These are phyloP conservation scores for Atherinosoma microstoma DNA, from an alignment of 2,797 vertebrate species.

Conservation along the genomic window DNA sequence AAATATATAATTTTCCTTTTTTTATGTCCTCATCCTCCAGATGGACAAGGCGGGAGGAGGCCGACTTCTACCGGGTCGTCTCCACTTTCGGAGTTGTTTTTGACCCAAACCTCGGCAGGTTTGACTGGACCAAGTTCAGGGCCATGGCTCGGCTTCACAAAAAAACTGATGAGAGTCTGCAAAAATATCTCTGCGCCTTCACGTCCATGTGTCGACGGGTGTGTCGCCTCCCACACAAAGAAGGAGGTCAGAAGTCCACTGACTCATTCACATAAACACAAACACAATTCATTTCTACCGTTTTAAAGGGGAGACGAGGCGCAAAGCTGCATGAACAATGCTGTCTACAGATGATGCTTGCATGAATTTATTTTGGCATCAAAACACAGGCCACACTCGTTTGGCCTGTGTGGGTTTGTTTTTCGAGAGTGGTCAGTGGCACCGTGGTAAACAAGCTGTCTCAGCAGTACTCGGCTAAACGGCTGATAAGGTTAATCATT, in stretches of 20 bases:
- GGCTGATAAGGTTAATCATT: constrained; percentile 72
- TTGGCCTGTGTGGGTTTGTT: constrained; percentile 15
- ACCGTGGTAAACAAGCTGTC: constrained; percentile 35
- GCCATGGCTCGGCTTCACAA: constrained; percentile 98
- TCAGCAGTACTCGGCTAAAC: constrained; percentile 24
- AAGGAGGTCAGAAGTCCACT: constrained; percentile 84
- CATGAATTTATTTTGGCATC: neutral
- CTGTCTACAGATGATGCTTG: neutral
- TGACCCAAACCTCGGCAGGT: constrained; percentile 91
- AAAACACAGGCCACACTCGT: neutral
- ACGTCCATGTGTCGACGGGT: constrained; percentile 97
- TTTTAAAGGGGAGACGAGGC: neutral
- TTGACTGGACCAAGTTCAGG: constrained; percentile 99
- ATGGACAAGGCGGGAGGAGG: constrained; percentile 98
- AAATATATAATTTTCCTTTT: neutral
- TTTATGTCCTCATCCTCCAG: constrained; percentile 66
- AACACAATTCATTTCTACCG: constrained; percentile 2
- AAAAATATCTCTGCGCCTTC: constrained; percentile 96
- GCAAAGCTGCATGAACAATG: neutral
- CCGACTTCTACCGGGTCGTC: constrained; percentile 97
- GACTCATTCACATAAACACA: constrained; percentile 1
- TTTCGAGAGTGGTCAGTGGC: constrained; percentile 16
- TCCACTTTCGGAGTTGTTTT: constrained; percentile 99
- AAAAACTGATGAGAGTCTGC: constrained; percentile 97
- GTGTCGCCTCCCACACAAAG: constrained; percentile 94